Evolutionary conservation across 2,113 vertebrate species (phyloP).

Genomic region (Holacanthus passer): DNA sequence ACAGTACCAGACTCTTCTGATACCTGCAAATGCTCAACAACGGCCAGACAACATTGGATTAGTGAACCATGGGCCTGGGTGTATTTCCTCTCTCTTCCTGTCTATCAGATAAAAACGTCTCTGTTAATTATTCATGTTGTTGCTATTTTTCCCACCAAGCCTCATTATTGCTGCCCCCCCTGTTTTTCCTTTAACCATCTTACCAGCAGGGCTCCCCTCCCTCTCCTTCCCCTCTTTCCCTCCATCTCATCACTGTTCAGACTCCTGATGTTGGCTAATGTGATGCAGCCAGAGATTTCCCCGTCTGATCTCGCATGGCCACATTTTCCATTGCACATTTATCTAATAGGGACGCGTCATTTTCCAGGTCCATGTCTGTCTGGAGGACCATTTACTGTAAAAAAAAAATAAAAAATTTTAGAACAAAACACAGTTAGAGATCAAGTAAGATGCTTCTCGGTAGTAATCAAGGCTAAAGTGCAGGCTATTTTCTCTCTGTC

Average conservation of each 20-base stretch:
- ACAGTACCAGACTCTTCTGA: background rate
- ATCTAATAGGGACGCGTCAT: conserved; percentile 66
- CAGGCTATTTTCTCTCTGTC: conserved; percentile 48
- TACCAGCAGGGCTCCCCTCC: conserved; percentile 62
- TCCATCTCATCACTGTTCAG: conserved; percentile 60
- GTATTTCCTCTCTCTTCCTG: background rate
- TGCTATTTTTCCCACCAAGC: conserved; percentile 49
- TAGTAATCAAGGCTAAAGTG: conserved; percentile 48
- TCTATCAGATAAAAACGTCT: conserved; percentile 26
- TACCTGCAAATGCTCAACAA: background rate
- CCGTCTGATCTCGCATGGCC: conserved; percentile 71
- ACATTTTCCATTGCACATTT: conserved; percentile 77
- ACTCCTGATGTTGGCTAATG: conserved; percentile 74
- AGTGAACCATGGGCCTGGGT: background rate
- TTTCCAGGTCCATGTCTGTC: conserved; percentile 66
- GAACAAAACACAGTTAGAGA: conserved; percentile 16
- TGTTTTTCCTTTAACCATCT: conserved; percentile 23
- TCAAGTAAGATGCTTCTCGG: conserved; percentile 64
- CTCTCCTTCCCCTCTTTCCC: conserved; percentile 10
- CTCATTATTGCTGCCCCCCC: conserved; percentile 17
- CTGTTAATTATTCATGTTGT: conserved; percentile 32
- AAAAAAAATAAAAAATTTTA: conserved; percentile 21
- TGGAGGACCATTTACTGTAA: conserved; percentile 71
- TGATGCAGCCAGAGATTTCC: conserved; percentile 77
- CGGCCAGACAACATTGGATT: background rate